A percentile compares a stretch with the other conserved stretches of the same genome.
phyloP scores from a whole-genome alignment of 2,113 vertebrate species.

The Hypanus sabinus region DNA sequence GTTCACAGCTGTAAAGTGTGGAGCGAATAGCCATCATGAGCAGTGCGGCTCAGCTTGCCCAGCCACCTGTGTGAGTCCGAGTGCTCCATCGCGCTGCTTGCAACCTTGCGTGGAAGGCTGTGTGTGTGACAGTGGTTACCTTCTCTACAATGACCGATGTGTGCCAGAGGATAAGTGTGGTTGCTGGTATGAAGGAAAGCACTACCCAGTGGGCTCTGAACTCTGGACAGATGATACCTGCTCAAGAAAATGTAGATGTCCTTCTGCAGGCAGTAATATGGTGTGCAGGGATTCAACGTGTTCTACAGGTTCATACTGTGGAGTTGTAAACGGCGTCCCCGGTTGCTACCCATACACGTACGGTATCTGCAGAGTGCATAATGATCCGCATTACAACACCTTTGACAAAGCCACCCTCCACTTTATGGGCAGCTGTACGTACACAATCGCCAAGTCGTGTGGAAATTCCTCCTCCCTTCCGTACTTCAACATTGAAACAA shows the following conservation, averaged over 20 bases:
- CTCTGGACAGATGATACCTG: conserved; percentile 62
- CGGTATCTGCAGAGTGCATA: conserved; percentile 60
- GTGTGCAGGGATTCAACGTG: conserved; percentile 55
- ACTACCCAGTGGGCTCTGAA: conserved; percentile 49
- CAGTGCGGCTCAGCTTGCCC: conserved; percentile 49
- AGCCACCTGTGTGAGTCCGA: conserved; percentile 43
- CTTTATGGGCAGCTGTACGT: conserved; percentile 66
- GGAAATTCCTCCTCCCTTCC: conserved; percentile 49
- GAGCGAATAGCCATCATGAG: conserved; percentile 46
- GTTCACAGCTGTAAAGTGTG: conserved; percentile 42
- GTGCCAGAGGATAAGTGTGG: conserved; percentile 47
- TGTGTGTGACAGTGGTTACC: conserved; percentile 45
- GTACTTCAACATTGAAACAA: conserved; percentile 64
- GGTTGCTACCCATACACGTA: conserved; percentile 42
- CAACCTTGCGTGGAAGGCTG: conserved; percentile 43
- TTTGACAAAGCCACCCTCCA: conserved; percentile 64
- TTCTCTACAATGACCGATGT: conserved; percentile 44
- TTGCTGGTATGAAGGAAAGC: conserved; percentile 47
- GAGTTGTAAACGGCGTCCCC: conserved; percentile 44
- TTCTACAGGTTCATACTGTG: conserved; percentile 52
- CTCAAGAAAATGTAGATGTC: conserved; percentile 59
- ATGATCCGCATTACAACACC: conserved; percentile 60
- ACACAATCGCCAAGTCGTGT: conserved; percentile 65
- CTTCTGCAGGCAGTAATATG: conserved; percentile 48
- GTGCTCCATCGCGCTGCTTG: not conserved